Evolutionary conservation across 2,797 vertebrate species (phyloP), one percentile per base, ranked within the genome.

Genomic region (Anguilla pacifica): DNA sequence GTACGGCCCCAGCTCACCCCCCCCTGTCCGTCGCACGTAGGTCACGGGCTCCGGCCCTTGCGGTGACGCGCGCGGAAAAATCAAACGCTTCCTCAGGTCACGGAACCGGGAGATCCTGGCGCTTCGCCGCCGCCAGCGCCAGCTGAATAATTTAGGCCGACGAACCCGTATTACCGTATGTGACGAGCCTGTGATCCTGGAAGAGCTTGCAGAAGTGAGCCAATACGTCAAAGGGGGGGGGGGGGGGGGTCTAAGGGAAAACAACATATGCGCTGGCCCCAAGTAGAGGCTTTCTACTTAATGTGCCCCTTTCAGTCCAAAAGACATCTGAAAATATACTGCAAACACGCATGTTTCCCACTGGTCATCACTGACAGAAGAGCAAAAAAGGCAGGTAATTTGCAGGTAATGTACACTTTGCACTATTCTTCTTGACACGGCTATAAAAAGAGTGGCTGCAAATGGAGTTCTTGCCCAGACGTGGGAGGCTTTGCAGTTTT

Each of bases 111-210:
- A 86, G 53, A 85, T 39, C 39, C 84, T 85, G 59, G 85, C 74
- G 82, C 86, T 51, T 22, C 57, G n/a, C 43, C 53, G 19, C 85
- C 77, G 85, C 85, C 85, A 85, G 53, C 61, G 53, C 22, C 10
- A 39, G 55, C 85, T 85, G 85, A 77, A 72, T 87, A 72, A 88
- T 83, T 86, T 39, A 88, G 49, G 6, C 72, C 31, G 61, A 25
- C 25, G 25, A 31, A 70, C 35, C 89, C 6, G 31, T 64, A 85
- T 85, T 25, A 82, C 79, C 25, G 79, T 82, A 82, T 55, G 57
- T 57, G 17, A 82, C 49, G 85, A 39, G 31, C 83, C 51, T 81
- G 17, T 70, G 35, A 61, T 72, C 57, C 46, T 57, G 83, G 25
- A 81, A 82, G 25, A 79, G 81, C 53, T 17, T 2, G 31, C 35